phyloP scores from a whole-genome alignment of 2,113 vertebrate species.

The Campylomormyrus tamandua region DNA sequence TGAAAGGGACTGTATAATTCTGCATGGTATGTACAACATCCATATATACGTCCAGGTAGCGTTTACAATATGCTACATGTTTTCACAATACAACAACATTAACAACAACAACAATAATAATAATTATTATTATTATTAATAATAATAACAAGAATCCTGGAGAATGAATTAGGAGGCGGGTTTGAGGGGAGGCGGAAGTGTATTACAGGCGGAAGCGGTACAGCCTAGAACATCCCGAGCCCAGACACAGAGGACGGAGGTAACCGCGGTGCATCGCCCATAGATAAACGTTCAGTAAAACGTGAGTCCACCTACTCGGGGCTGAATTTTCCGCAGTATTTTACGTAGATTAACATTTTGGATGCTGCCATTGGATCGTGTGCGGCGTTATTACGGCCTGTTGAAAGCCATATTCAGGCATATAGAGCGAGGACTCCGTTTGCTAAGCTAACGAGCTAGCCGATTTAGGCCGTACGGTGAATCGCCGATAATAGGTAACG shows the following conservation, averaged over 20 bases:
- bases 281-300: slow-evolving; percentile 50
- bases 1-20: neutral
- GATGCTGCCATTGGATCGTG: neutral
- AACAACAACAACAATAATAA: neutral
- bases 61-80: neutral
- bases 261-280: slow-evolving; percentile 50
- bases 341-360: neutral
- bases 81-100: neutral
- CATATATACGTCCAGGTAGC: neutral
- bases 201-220: slow-evolving; percentile 65
- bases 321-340: neutral
- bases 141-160: too few relatives aligned
- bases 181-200: slow-evolving; percentile 59
- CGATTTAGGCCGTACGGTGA: slow-evolving; percentile 19
- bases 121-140: neutral
- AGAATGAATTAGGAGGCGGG: slow-evolving; percentile 12
- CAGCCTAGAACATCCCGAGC: slow-evolving; percentile 62
- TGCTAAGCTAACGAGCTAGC: slow-evolving; percentile 6
- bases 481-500: neutral
- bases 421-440: neutral
- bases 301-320: slow-evolving; percentile 46
- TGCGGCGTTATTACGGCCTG: slow-evolving; percentile 10
- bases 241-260: slow-evolving; percentile 57
- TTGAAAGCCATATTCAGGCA: neutral
- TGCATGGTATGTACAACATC: neutral